phyloP scores from a whole-genome alignment of 2,888 invertebrate species.

The Hypsopygia costalis region DNA sequence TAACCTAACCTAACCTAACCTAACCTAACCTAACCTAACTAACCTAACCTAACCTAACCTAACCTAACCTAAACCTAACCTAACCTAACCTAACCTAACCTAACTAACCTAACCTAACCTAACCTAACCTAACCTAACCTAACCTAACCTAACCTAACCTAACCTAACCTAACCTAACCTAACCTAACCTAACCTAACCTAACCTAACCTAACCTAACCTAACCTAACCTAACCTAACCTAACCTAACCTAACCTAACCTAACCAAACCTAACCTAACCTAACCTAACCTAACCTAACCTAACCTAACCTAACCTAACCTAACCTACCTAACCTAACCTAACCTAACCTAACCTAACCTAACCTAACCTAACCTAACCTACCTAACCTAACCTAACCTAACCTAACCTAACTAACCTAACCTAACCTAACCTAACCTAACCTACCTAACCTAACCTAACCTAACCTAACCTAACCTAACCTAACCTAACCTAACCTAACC shows the following conservation, averaged over 20 bases:
- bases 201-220: constrained; percentile 12
- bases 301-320: constrained; percentile 15
- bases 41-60: constrained; percentile 13
- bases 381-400: constrained; percentile 15
- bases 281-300: constrained; percentile 15
- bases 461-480: background rate
- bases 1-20: constrained; percentile 12
- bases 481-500: constrained; percentile 8
- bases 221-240: constrained; percentile 13
- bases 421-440: constrained; percentile 10
- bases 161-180: constrained; percentile 14
- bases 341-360: constrained; percentile 15
- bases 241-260: constrained; percentile 13
- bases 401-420: constrained; percentile 11
- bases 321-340: constrained; percentile 15
- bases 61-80: constrained; percentile 14
- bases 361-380: constrained; percentile 9
- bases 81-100: constrained; percentile 13
- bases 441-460: constrained; percentile 1
- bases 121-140: constrained; percentile 14
- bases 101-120: constrained; percentile 12
- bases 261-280: constrained; percentile 15
- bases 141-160: constrained; percentile 12
- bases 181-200: constrained; percentile 11
- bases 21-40: constrained; percentile 12